Evolutionary conservation across 2,888 invertebrate species (phyloP).

Genomic region (Resseliella maxima): DNA sequence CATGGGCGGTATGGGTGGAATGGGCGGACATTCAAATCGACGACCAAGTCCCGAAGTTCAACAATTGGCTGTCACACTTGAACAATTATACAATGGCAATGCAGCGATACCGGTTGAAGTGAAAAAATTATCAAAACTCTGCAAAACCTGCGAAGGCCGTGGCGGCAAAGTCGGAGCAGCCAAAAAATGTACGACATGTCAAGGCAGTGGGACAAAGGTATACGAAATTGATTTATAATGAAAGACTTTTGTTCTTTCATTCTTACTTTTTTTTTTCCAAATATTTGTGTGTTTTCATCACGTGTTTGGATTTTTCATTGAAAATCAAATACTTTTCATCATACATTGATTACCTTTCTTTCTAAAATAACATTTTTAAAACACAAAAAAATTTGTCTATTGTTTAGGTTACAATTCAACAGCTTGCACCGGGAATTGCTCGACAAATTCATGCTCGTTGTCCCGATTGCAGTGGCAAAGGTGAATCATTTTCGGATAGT

Average conservation of each 20-base stretch:
- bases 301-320: no score
- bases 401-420: conserved; percentile 60
- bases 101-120: conserved; percentile 69
- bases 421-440: conserved; percentile 66
- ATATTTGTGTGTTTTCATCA: no score
- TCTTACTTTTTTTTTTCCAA: no score
- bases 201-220: conserved; percentile 75
- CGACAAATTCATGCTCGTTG: conserved; percentile 74
- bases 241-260: not conserved
- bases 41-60: conserved; percentile 84
- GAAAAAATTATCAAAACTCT: conserved; percentile 63
- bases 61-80: conserved; percentile 85
- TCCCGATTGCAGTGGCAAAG: conserved; percentile 75
- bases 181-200: conserved; percentile 77
- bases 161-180: conserved; percentile 79
- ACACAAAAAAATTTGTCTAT: not conserved
- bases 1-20: conserved; percentile 68
- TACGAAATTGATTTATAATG: not conserved
- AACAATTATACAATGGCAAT: conserved; percentile 92
- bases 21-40: conserved; percentile 68
- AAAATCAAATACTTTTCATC: no score
- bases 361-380: no score
- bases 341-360: no score
- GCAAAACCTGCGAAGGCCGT: conserved; percentile 64
- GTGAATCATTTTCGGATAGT: conserved; percentile 81